Percentiles rank a stretch among this genome's conserved stretches.
Conservation (phyloP, 1,140 invertebrate genomes). For the Planococcus citri region DNA sequence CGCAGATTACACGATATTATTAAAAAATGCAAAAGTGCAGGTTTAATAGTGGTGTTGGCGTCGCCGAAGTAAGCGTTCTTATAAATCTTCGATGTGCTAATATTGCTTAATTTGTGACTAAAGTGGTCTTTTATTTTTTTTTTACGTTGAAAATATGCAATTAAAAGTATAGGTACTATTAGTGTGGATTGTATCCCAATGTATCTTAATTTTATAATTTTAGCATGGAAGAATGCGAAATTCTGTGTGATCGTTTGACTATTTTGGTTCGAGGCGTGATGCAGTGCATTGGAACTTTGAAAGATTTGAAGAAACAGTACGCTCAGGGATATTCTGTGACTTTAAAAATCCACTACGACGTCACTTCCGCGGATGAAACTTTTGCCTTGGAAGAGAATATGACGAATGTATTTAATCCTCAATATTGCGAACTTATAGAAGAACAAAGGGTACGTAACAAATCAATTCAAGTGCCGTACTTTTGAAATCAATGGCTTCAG, state of each 20-base stretch:
- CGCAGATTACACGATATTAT: slow-evolving; percentile 65
- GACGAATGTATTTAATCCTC: slow-evolving; percentile 18
- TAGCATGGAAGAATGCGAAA: slow-evolving; percentile 50
- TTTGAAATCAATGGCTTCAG: neutral
- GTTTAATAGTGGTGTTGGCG: slow-evolving; percentile 19
- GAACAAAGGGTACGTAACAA: slow-evolving; percentile 26
- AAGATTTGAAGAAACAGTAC: slow-evolving; percentile 36
- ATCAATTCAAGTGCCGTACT: neutral
- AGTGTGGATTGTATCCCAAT: too few species aligned
- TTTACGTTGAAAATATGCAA: too few species aligned
- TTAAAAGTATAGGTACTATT: too few species aligned
- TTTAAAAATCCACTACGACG: slow-evolving; percentile 30
- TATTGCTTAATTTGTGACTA: neutral
- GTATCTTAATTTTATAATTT: too few species aligned
- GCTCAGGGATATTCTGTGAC: slow-evolving; percentile 38
- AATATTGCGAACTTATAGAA: slow-evolving; percentile 25
- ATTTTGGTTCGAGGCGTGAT: slow-evolving; percentile 74
- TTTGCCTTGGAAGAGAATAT: slow-evolving; percentile 12
- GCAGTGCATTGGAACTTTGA: slow-evolving; percentile 37
- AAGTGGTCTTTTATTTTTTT: too few species aligned
- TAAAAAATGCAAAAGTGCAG: slow-evolving; percentile 40
- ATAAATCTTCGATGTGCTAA: neutral
- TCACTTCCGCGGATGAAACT: neutral
- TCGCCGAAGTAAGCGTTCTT: slow-evolving; percentile 38
- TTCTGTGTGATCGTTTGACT: slow-evolving; percentile 66